Evolutionary conservation across 2,888 invertebrate species (phyloP), one percentile per base, ranked within the genome.

Genomic region (Pammene aurita): DNA sequence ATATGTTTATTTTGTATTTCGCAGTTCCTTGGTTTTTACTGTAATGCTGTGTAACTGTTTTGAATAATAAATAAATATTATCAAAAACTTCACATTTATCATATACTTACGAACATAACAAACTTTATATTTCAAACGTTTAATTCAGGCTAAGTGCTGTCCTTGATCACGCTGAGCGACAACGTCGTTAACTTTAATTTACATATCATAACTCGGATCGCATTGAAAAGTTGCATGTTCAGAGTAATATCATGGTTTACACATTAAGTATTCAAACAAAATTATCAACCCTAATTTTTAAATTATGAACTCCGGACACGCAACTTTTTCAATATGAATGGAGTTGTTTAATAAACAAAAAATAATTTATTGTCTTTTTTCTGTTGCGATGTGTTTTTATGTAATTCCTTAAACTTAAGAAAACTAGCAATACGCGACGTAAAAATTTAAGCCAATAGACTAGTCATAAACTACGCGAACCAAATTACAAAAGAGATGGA

Each of bases 131-230:
- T 50, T 50, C 50, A 13, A 52, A 13, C 13, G 0, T 26, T 52
- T 52, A 52, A 34, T 34, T 52, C 52, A 13, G 34, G 52, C 34
- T 52, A 52, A 52, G 52, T 34, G 34, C 26, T 52, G 52, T 52
- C 52, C 52, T 52, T 52, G 34, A 34, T 34, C 52, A 52, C 52
- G 34, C 18, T 18, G 18, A 11, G 50, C 50, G 50, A 50, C 18
- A 50, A 16, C 18, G 48, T 50, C 11, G 34, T 34, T 34, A 26
- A 34, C 13, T 26, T 34, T 52, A 26, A 52, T 34, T 52, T 34
- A 26, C 52, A n/a, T 52, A 52, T n/a, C n/a, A 52, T 52, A 52
- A 26, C 52, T 50, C 18, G 13, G 52, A 26, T 13, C 50, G 50
- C 18, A 18, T 18, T 16, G 50, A 18, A 50, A 18, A 10, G 11